Conservation (phyloP, 2,888 invertebrate species). For the Synergus itoensis region DNA sequence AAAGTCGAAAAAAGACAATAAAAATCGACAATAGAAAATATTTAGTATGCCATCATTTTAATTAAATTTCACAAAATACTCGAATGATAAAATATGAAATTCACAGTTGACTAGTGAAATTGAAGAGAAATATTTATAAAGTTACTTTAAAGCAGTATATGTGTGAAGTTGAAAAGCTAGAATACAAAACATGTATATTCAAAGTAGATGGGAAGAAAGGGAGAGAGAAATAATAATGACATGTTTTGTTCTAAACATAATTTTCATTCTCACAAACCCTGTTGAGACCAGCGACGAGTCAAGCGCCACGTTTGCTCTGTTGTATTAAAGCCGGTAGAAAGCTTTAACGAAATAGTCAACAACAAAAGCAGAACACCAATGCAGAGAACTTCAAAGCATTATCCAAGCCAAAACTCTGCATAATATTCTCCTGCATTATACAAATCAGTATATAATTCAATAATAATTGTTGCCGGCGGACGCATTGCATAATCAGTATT, state of each 20-base stretch:
- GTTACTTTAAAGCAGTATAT: neutral
- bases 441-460: neutral
- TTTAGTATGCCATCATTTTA: neutral
- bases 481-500: no score
- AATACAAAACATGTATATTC: neutral
- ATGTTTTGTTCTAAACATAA: constrained; percentile 8
- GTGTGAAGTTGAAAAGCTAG: neutral
- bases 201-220: neutral
- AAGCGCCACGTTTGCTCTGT: constrained; percentile 8
- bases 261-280: constrained; percentile 11
- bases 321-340: neutral
- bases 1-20: neutral
- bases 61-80: neutral
- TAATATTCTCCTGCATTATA: neutral
- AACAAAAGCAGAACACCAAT: neutral
- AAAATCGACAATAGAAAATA: neutral
- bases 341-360: neutral
- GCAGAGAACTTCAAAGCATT: neutral
- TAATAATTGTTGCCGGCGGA: neutral
- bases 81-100: neutral
- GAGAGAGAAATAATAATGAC: constrained; percentile 5
- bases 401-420: neutral
- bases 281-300: constrained; percentile 1
- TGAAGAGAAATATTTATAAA: neutral
- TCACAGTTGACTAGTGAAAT: neutral